A percentile compares a stretch with the other conserved stretches of the same genome.
These are phyloP conservation scores for Sinocyclocheilus anshuiensis DNA, from an alignment of 2,113 vertebrate species.

Conservation along the genomic window DNA sequence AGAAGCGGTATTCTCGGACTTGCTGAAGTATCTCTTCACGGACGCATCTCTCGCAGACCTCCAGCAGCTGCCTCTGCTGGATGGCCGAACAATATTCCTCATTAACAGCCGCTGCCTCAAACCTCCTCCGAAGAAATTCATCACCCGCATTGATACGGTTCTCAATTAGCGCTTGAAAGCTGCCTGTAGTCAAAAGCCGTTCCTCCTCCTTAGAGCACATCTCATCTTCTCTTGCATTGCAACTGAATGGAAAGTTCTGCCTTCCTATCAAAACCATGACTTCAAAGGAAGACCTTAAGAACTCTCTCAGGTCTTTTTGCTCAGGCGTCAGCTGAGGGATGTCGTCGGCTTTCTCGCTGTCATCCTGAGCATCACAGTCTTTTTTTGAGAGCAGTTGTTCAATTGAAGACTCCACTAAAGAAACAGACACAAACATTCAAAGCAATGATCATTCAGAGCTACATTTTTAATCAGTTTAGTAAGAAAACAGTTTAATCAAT, in stretches of 20 bases:
- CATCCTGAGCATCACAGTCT: conserved; percentile 64
- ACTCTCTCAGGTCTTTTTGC: conserved; percentile 85
- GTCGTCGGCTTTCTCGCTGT: conserved; percentile 50
- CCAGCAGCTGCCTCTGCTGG: conserved; percentile 83
- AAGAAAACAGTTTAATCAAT: no score
- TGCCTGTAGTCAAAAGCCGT: conserved; percentile 75
- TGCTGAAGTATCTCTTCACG: conserved; percentile 84
- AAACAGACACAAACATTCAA: not conserved
- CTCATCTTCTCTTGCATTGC: conserved; percentile 64
- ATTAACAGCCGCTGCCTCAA: conserved; percentile 80
- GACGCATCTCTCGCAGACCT: conserved; percentile 85
- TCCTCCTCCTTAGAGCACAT: conserved; percentile 54
- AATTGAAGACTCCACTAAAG: conserved; percentile 78
- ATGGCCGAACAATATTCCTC: conserved; percentile 77
- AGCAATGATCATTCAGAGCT: not conserved
- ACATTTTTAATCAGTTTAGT: not conserved
- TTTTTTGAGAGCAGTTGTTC: conserved; percentile 72
- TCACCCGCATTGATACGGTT: conserved; percentile 87
- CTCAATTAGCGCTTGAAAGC: conserved; percentile 87
- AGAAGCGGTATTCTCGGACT: conserved; percentile 83
- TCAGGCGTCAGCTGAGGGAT: conserved; percentile 71
- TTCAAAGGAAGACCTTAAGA: conserved; percentile 92
- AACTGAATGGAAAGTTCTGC: conserved; percentile 86
- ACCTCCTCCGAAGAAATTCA: conserved; percentile 82
- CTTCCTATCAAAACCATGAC: conserved; percentile 87